Evolutionary conservation across 35 echinoderm and acorn worm species (phyloP).

Genomic region (Heliocidaris tuberculata): DNA sequence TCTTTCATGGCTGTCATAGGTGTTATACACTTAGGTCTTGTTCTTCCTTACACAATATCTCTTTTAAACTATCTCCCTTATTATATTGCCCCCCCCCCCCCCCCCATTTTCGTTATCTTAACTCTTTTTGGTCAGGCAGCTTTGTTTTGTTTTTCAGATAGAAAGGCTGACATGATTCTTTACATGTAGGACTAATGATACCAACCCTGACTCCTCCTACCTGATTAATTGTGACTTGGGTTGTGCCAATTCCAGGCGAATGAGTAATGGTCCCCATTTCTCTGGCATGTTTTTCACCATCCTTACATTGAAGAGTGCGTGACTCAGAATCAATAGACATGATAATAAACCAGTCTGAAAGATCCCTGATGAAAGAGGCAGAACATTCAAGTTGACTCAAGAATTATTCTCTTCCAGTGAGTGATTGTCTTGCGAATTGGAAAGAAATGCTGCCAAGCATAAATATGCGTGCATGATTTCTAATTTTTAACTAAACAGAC

Average conservation of each 20-base stretch:
- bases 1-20: background rate
- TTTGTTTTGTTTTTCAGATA: background rate
- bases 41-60: background rate
- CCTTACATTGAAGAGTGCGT: background rate
- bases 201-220: background rate
- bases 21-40: background rate
- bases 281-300: background rate
- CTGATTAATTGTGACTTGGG: background rate
- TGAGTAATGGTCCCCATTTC: background rate
- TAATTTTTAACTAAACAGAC: background rate
- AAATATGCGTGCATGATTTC: background rate
- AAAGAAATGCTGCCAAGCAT: background rate
- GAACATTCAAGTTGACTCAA: background rate
- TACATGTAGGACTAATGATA: background rate
- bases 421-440: background rate
- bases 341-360: conserved; percentile 12
- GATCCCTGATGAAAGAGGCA: background rate
- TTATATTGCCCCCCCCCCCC: too few relatives aligned
- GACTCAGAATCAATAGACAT: conserved; percentile 2
- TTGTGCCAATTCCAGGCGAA: background rate
- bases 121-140: too few relatives aligned
- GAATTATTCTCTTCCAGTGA: background rate
- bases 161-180: background rate
- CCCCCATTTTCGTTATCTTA: too few relatives aligned
- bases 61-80: too few relatives aligned